Evolutionary conservation across 2,888 invertebrate species (phyloP).

Genomic region (Atrina japonica): DNA sequence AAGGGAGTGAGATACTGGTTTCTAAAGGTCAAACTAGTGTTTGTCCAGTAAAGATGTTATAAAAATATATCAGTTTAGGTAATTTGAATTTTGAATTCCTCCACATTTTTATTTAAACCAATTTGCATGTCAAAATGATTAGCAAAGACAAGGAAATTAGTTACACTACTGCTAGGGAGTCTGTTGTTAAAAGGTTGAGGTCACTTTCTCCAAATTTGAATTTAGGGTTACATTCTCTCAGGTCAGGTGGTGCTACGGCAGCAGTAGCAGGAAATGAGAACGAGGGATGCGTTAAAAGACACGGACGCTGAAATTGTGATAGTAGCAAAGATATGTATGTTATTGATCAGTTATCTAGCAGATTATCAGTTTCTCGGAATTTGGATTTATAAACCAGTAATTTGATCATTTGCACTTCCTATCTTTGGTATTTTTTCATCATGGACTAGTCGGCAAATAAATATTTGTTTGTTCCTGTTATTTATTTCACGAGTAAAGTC

Average conservation of each 20-base stretch:
- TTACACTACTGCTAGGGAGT: slow-evolving; percentile 11
- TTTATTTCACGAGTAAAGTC: no score
- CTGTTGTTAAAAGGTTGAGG: background rate
- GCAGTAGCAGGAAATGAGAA: background rate
- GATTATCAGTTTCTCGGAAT: background rate
- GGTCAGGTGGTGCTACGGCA: slow-evolving; percentile 2
- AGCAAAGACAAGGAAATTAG: slow-evolving; percentile 6
- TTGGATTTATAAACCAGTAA: no score
- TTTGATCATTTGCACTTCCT: no score
- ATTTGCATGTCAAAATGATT: slow-evolving; percentile 6
- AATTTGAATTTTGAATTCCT: background rate
- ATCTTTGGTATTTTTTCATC: no score
- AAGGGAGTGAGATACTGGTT: slow-evolving; percentile 10
- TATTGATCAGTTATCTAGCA: background rate
- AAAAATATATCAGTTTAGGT: slow-evolving; percentile 8
- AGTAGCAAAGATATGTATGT: slow-evolving; percentile 3
- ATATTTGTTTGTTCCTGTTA: no score
- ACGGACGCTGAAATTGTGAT: slow-evolving; percentile 11
- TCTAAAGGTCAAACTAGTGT: slow-evolving; percentile 11
- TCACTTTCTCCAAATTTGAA: background rate
- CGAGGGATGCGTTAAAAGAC: slow-evolving; percentile 5
- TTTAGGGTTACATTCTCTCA: slow-evolving; percentile 14
- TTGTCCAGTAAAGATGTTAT: slow-evolving; percentile 9
- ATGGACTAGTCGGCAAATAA: no score
- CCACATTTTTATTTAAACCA: slow-evolving; percentile 7